phyloP scores from a whole-genome alignment of 1,140 invertebrate species.

The Copidosoma floridanum region DNA sequence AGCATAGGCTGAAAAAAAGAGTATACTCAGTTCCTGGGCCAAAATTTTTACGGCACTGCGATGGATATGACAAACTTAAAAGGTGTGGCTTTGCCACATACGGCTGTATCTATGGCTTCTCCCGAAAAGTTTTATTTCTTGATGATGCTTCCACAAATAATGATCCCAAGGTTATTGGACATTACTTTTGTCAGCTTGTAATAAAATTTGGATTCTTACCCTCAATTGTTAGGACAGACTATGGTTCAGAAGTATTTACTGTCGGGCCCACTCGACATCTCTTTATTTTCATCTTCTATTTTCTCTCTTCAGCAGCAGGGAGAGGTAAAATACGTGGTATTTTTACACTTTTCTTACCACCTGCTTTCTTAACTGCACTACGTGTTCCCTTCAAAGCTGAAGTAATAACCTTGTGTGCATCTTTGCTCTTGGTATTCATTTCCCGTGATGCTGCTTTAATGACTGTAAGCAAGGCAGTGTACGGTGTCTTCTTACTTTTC shows the following conservation, averaged over 20 bases:
- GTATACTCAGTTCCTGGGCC: constrained; percentile 28
- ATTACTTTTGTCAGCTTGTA: constrained; percentile 35
- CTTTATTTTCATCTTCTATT: too few relatives aligned
- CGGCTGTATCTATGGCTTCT: constrained; percentile 42
- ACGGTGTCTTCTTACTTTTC: too few relatives aligned
- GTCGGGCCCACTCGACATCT: too few relatives aligned
- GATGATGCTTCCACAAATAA: constrained; percentile 32
- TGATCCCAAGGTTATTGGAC: constrained; percentile 21
- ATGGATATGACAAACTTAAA: constrained; percentile 42
- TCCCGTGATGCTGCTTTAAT: too few relatives aligned
- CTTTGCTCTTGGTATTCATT: too few relatives aligned
- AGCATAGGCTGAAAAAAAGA: constrained; percentile 24
- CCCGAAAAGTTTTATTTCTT: constrained; percentile 37
- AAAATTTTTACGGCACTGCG: constrained; percentile 42
- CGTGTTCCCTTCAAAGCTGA: too few relatives aligned
- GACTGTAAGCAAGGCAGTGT: too few relatives aligned
- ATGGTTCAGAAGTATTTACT: constrained; percentile 30
- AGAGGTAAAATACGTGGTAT: too few relatives aligned
- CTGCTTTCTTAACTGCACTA: too few relatives aligned
- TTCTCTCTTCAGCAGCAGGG: too few relatives aligned
- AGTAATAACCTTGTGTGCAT: too few relatives aligned
- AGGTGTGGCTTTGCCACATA: constrained; percentile 37
- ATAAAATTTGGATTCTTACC: constrained; percentile 21
- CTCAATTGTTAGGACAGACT: constrained; percentile 30
- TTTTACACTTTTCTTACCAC: too few relatives aligned